Percentiles rank a stretch among this genome's conserved stretches.
phyloP scores from a whole-genome alignment of 2,113 vertebrate genomes.

The Pelusios castaneus region DNA sequence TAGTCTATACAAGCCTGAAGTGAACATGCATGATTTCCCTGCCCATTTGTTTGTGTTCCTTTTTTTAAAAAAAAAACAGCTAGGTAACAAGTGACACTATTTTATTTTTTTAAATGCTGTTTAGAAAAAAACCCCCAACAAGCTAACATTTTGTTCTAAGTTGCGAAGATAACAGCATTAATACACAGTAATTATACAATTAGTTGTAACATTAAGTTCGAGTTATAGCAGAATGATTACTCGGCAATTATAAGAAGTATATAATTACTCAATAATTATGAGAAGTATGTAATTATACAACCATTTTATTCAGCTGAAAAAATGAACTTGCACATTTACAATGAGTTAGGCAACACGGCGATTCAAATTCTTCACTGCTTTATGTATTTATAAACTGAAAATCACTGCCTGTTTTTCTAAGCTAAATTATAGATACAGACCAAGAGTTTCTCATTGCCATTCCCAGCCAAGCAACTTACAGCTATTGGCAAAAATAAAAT shows the following conservation, averaged over 20 bases:
- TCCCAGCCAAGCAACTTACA: not conserved
- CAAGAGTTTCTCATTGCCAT: constrained; percentile 15
- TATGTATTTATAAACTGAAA: constrained; percentile 15
- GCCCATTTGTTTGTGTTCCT: constrained; percentile 16
- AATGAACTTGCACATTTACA: constrained; percentile 68
- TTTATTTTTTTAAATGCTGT: constrained; percentile 57
- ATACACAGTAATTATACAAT: constrained; percentile 84
- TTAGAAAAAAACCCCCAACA: constrained; percentile 55
- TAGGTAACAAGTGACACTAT: constrained; percentile 14
- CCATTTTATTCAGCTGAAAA: constrained; percentile 76
- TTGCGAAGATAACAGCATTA: constrained; percentile 81
- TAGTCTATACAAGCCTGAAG: not conserved
- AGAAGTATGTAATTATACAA: constrained; percentile 85
- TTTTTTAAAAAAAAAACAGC: constrained; percentile 19
- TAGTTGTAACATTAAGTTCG: constrained; percentile 85
- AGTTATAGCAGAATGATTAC: constrained; percentile 85
- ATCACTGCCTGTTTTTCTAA: not conserved
- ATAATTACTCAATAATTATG: constrained; percentile 87
- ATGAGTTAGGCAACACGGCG: constrained; percentile 45
- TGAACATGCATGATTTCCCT: not conserved
- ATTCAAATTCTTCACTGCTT: constrained; percentile 24
- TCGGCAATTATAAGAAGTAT: constrained; percentile 85
- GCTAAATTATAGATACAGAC: not conserved
- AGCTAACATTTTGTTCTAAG: constrained; percentile 72
- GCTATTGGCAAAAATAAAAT: constrained; percentile 11